Evolutionary conservation across 2,888 invertebrate species (phyloP).

Genomic region (Trichogramma dendrolimi): DNA sequence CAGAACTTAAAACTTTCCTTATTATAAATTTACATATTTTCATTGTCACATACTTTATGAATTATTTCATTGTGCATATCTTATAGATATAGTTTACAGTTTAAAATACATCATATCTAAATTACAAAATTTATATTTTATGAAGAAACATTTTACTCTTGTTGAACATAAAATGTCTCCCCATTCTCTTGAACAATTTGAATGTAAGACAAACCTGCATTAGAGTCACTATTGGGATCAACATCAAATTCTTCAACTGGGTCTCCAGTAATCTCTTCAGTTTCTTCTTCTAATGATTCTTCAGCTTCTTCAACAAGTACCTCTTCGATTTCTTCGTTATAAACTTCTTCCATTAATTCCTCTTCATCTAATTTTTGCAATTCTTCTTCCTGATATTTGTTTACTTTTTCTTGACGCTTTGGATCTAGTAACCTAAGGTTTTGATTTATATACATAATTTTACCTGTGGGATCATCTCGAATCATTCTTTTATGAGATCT

Average conservation of each 20-base stretch:
- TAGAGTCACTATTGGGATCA: conserved; percentile 13
- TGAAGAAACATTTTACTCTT: conserved; percentile 17
- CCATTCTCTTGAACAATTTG: conserved; percentile 26
- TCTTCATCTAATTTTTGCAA: conserved; percentile 14
- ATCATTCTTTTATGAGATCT: conserved; percentile 20
- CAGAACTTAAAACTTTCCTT: no score
- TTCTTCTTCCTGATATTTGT: conserved; percentile 19
- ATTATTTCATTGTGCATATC: no score
- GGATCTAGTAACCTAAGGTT: conserved; percentile 27
- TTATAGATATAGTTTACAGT: not conserved
- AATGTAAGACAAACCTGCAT: conserved; percentile 19
- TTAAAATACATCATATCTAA: not conserved
- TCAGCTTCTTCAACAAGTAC: conserved; percentile 28
- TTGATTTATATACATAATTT: conserved; percentile 28
- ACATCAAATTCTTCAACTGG: conserved; percentile 11
- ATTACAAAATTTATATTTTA: conserved; percentile 2
- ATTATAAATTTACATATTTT: no score
- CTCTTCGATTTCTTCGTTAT: conserved; percentile 28
- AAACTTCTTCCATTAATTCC: conserved; percentile 23
- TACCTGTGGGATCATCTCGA: conserved; percentile 29
- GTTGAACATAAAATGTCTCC: conserved; percentile 25
- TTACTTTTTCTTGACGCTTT: conserved; percentile 25
- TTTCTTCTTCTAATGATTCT: conserved; percentile 21
- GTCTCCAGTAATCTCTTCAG: conserved; percentile 21
- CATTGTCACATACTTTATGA: no score